Evolutionary conservation across 1,140 invertebrate genomes (phyloP).

Genomic region (Sarcophaga bullata): DNA sequence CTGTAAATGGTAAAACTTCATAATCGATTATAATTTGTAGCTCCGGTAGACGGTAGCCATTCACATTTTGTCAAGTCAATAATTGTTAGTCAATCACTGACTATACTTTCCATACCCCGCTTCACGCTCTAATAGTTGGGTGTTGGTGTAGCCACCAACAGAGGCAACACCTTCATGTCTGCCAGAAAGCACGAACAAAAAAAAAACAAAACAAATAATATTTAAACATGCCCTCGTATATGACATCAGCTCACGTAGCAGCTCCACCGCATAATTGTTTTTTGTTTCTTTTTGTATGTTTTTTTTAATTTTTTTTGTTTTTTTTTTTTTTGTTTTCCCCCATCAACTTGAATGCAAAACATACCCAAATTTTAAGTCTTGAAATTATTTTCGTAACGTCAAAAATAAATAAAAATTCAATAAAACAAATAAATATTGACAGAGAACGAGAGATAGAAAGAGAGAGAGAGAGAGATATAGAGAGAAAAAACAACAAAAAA

Average conservation of each 20-base stretch:
- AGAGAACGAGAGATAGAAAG: too few relatives aligned
- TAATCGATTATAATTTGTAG: background rate
- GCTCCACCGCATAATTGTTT: too few relatives aligned
- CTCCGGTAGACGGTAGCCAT: background rate
- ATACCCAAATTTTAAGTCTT: background rate
- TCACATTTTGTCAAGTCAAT: slow-evolving; percentile 6
- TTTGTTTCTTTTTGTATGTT: background rate
- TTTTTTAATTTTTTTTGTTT: background rate
- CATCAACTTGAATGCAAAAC: background rate
- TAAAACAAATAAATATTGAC: background rate
- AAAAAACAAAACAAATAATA: background rate
- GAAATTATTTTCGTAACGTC: background rate
- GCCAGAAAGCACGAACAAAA: background rate
- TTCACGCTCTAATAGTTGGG: too few relatives aligned
- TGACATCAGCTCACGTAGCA: slow-evolving; percentile 20
- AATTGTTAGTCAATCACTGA: slow-evolving; percentile 10
- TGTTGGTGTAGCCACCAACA: background rate
- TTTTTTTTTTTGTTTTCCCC: background rate
- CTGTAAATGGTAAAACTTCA: too few relatives aligned
- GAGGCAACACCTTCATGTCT: background rate
- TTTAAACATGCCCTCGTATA: slow-evolving; percentile 6
- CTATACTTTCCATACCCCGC: background rate
- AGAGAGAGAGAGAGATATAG: too few relatives aligned
- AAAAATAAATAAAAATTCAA: background rate
- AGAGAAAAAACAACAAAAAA: too few relatives aligned